phyloP scores from a whole-genome alignment of 2,113 vertebrate species.

The Dinomys branickii region DNA sequence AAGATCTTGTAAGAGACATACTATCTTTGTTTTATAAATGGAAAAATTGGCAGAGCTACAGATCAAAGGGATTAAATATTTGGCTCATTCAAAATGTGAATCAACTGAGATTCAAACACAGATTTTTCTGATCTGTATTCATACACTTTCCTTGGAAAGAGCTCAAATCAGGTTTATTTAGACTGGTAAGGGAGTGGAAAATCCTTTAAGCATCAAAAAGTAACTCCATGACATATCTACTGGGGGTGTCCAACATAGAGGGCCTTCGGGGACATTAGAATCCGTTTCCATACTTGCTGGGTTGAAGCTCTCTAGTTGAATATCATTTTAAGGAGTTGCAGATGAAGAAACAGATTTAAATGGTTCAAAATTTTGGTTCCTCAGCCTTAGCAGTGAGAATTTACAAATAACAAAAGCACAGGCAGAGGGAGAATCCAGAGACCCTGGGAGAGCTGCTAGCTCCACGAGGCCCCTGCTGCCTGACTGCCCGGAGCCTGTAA shows the following conservation, averaged over 20 bases:
- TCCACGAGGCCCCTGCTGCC: neutral
- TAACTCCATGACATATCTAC: neutral
- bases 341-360: neutral
- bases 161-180: neutral
- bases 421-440: neutral
- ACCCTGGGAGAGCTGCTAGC: neutral
- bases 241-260: neutral
- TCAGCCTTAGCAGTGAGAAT: neutral
- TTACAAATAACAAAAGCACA: neutral
- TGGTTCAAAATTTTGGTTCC: neutral
- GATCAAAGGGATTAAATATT: neutral
- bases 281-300: neutral
- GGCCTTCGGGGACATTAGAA: neutral
- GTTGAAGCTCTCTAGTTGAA: neutral
- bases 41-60: neutral
- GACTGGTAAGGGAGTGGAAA: neutral
- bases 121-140: neutral
- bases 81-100: neutral
- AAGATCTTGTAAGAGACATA: neutral
- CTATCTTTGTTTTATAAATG: neutral
- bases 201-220: neutral
- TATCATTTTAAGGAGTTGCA: neutral
- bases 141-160: neutral
- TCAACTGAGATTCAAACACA: constrained; percentile 4
- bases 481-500: neutral